Evolutionary conservation across 2,797 vertebrate species (phyloP).

Genomic region (Ctenochaetus hawaiiensis): DNA sequence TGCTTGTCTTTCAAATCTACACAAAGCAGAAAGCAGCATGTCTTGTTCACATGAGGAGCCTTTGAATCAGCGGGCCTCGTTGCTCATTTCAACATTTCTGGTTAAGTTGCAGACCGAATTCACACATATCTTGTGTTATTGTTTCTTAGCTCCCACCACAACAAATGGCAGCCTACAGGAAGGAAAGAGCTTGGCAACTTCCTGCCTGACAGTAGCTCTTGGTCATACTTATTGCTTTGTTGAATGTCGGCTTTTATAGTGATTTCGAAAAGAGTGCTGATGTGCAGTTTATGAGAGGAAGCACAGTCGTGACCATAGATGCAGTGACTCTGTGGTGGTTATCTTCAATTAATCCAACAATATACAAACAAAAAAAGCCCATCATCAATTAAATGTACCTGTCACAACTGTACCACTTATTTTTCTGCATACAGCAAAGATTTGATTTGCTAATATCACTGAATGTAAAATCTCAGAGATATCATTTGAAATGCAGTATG

Average conservation of each 20-base stretch:
- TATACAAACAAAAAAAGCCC: neutral
- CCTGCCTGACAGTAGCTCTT: slow-evolving; percentile 42
- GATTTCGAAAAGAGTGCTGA: slow-evolving; percentile 4
- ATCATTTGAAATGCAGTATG: slow-evolving; percentile 28
- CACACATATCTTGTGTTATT: slow-evolving; percentile 49
- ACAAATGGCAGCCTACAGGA: slow-evolving; percentile 55
- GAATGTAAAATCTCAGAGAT: slow-evolving; percentile 28
- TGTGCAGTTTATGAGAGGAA: neutral
- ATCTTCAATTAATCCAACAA: neutral
- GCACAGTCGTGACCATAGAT: neutral
- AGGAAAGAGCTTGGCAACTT: slow-evolving; percentile 49
- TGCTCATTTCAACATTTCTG: slow-evolving; percentile 11
- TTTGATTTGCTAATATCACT: slow-evolving; percentile 15
- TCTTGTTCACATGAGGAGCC: neutral
- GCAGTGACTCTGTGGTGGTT: neutral
- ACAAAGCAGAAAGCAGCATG: neutral
- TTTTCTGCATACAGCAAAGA: slow-evolving; percentile 1
- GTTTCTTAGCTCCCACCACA: slow-evolving; percentile 66
- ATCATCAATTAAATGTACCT: slow-evolving; percentile 14
- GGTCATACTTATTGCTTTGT: slow-evolving; percentile 26
- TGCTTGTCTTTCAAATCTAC: neutral
- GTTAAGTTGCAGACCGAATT: slow-evolving; percentile 13
- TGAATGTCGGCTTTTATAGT: slow-evolving; percentile 14
- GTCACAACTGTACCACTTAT: neutral
- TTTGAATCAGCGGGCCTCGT: neutral